Evolutionary conservation across 2,888 invertebrate genomes (phyloP), one percentile per base, ranked within the genome.

Genomic region (Meta bourneti): DNA sequence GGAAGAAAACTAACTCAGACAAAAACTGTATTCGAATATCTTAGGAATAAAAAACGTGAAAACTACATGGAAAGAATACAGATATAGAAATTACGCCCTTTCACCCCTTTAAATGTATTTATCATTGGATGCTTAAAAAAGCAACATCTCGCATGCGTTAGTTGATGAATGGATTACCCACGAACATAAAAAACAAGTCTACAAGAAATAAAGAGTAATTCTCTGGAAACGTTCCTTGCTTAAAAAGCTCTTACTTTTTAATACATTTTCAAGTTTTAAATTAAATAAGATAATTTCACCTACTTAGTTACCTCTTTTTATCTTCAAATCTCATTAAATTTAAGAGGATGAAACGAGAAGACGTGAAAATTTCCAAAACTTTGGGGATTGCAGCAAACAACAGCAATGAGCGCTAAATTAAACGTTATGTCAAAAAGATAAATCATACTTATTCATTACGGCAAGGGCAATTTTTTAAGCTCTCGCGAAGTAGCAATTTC

Each of bases 381-480:
- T 77, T n/a, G 16, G n/a, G 77, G 49, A 77, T 9, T 49, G 77
- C 34, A 16, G 34, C 61, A 61, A 61, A 52, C 48, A 20, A 84
- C 61, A 34, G 61, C 54, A 7, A 78, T 11, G 11, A 16, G 20
- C 54, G 5, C 34, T 84, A 84, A 84, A 84, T 84, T 84, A 84
- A 84, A 72, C 54, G 74, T 34, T 11, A 61, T 54, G 74, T 75
- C 74, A 61, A 54, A 75, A 75, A 54, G 48, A 84, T 84, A 84
- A 84, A 84, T 82, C 72, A 82, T 71, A 71, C 71, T 82, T 82
- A 82, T 72, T 72, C 49, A 69, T 75, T 49, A 20, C 71, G 51
- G 69, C 34, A 70, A 8, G 79, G 19, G 52, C 61, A 79, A 16
- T 81, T 70, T 61, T 81, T 81, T 83, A 54, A 19, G 49, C 51